Evolutionary conservation across 2,797 vertebrate species (phyloP).

Genomic region (Myripristis murdjan): DNA sequence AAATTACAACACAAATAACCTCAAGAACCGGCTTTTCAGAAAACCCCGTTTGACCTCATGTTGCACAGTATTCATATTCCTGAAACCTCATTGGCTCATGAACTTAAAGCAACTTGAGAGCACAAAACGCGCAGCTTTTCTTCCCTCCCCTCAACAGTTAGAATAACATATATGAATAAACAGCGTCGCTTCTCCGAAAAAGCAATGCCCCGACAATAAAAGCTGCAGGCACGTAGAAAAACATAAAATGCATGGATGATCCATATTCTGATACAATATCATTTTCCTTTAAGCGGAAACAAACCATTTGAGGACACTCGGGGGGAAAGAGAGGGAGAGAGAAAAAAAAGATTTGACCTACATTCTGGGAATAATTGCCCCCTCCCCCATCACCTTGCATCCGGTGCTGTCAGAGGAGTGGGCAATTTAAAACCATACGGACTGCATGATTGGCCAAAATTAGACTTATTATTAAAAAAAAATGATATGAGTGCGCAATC

Average conservation of each 20-base stretch:
- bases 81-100: slow-evolving; percentile 59
- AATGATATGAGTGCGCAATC: not conserved
- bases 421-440: slow-evolving; percentile 40
- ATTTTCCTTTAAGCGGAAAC: not conserved
- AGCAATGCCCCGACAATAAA: not conserved
- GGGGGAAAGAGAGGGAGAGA: not conserved
- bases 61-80: slow-evolving; percentile 24
- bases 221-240: not conserved
- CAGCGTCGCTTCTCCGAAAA: not conserved
- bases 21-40: slow-evolving; percentile 37
- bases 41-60: slow-evolving; percentile 29
- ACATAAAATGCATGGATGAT: not conserved
- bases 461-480: not conserved
- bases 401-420: slow-evolving; percentile 59
- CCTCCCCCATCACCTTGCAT: slow-evolving; percentile 58
- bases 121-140: slow-evolving; percentile 32
- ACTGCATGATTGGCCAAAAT: not conserved
- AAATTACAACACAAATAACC: slow-evolving; percentile 26
- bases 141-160: too few relatives aligned
- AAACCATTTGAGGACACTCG: not conserved
- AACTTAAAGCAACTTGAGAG: slow-evolving; percentile 21
- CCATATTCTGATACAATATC: not conserved
- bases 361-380: slow-evolving; percentile 48
- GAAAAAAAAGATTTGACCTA: slow-evolving; percentile 61
- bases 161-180: not conserved